Conservation (phyloP, 2,797 vertebrate species). For the Gymnothorax javanicus region DNA sequence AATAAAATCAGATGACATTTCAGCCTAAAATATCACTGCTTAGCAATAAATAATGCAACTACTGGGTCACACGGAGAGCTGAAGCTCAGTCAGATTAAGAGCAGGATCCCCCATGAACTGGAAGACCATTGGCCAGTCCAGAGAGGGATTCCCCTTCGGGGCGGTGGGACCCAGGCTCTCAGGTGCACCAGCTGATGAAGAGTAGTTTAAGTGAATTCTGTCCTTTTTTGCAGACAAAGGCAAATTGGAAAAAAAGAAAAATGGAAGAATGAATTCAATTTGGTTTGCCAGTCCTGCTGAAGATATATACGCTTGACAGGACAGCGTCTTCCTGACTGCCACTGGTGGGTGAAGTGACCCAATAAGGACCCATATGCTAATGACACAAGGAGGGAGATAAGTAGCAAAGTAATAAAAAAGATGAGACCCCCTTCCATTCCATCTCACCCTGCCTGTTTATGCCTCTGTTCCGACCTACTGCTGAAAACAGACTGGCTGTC, state of each 20-base stretch:
- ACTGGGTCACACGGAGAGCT: not conserved
- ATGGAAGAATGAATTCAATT: constrained; percentile 24
- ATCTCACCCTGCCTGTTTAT: not conserved
- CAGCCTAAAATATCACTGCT: not conserved
- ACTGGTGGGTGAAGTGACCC: constrained; percentile 37
- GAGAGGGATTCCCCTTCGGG: not conserved
- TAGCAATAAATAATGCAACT: not conserved
- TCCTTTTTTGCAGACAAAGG: constrained; percentile 15
- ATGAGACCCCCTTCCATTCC: not conserved
- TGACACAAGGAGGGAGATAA: constrained; percentile 12
- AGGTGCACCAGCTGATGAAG: not conserved
- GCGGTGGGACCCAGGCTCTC: not conserved
- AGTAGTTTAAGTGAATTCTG: constrained; percentile 24
- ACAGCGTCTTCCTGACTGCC: not conserved
- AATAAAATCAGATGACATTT: not conserved
- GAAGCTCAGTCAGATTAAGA: not conserved
- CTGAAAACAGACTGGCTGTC: not conserved
- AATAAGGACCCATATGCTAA: constrained; percentile 30
- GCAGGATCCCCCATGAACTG: not conserved
- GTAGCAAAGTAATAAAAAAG: not conserved
- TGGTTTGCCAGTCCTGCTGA: constrained; percentile 32
- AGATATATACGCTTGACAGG: constrained; percentile 22
- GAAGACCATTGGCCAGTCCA: constrained; percentile 21
- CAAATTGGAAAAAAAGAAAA: constrained; percentile 17
- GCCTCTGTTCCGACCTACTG: not conserved